These are phyloP conservation scores for Drosophila flavopinicola DNA, from an alignment of 2,888 invertebrate species.

Conservation along the genomic window DNA sequence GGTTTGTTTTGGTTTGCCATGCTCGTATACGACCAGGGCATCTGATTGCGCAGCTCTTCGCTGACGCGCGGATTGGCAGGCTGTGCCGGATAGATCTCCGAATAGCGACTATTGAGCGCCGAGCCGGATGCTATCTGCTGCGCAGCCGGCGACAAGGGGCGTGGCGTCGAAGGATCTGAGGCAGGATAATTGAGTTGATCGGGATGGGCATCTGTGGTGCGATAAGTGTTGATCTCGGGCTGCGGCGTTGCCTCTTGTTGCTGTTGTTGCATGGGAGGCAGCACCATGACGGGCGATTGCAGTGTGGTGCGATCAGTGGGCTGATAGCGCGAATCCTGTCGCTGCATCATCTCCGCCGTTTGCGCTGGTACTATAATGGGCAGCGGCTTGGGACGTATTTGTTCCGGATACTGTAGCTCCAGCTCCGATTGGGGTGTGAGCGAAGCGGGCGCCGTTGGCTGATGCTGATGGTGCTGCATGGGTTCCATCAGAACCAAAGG, in stretches of 20 bases:
- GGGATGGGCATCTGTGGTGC: constrained; percentile 79
- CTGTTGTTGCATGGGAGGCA: constrained; percentile 46
- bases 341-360: constrained; percentile 48
- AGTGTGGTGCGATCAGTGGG: constrained; percentile 59
- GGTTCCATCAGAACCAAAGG: constrained; percentile 20
- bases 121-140: constrained; percentile 76
- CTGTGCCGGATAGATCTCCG: constrained; percentile 68
- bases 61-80: constrained; percentile 72
- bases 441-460: constrained; percentile 29
- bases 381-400: constrained; percentile 63
- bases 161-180: constrained; percentile 37
- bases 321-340: constrained; percentile 57
- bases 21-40: constrained; percentile 87
- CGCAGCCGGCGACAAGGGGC: constrained; percentile 56
- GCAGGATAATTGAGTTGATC: constrained; percentile 80
- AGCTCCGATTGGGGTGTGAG: constrained; percentile 20
- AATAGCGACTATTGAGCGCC: constrained; percentile 81
- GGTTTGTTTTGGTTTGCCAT: constrained; percentile 71
- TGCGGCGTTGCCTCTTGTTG: constrained; percentile 28
- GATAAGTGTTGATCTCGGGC: constrained; percentile 71
- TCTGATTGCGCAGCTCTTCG: constrained; percentile 86
- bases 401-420: constrained; percentile 51
- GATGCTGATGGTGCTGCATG: no score
- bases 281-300: constrained; percentile 62
- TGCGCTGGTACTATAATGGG: constrained; percentile 62